These are phyloP conservation scores for Battus philenor DNA, from an alignment of 1,140 invertebrate genomes.

Conservation along the genomic window DNA sequence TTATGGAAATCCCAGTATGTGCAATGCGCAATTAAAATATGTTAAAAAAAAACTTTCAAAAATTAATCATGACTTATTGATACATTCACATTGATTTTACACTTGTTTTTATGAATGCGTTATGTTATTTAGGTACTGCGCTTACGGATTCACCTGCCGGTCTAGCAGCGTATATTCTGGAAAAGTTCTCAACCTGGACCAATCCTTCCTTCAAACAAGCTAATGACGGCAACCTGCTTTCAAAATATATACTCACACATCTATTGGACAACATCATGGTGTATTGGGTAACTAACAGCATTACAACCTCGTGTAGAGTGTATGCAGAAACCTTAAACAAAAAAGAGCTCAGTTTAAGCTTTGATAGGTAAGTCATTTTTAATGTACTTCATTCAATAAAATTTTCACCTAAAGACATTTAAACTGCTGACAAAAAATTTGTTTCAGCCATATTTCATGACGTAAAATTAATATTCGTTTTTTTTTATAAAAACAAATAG, in stretches of 20 bases:
- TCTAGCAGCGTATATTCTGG: slow-evolving; percentile 88
- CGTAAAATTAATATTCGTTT: too few species aligned
- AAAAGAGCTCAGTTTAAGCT: slow-evolving; percentile 14
- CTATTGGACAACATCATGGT: slow-evolving; percentile 92
- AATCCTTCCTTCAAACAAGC: slow-evolving; percentile 76
- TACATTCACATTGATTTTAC: too few species aligned
- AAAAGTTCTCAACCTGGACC: slow-evolving; percentile 91
- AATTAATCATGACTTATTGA: too few species aligned
- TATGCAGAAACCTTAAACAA: slow-evolving; percentile 78
- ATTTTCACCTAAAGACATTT: background rate
- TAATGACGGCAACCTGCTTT: slow-evolving; percentile 83
- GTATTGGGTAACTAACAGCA: slow-evolving; percentile 88
- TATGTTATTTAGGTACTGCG: slow-evolving; percentile 79
- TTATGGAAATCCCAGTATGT: too few species aligned
- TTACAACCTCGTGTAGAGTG: slow-evolving; percentile 84
- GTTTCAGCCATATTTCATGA: too few species aligned
- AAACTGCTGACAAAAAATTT: too few species aligned
- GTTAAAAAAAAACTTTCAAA: too few species aligned
- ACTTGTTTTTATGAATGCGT: too few species aligned
- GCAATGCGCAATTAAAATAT: too few species aligned
- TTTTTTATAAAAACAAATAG: too few species aligned
- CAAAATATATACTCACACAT: slow-evolving; percentile 81
- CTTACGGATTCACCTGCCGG: slow-evolving; percentile 83
- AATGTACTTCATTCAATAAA: background rate
- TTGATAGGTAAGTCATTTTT: slow-evolving; percentile 43